phyloP scores from a whole-genome alignment of 2,888 invertebrate species.

The Machimus atricapillus region DNA sequence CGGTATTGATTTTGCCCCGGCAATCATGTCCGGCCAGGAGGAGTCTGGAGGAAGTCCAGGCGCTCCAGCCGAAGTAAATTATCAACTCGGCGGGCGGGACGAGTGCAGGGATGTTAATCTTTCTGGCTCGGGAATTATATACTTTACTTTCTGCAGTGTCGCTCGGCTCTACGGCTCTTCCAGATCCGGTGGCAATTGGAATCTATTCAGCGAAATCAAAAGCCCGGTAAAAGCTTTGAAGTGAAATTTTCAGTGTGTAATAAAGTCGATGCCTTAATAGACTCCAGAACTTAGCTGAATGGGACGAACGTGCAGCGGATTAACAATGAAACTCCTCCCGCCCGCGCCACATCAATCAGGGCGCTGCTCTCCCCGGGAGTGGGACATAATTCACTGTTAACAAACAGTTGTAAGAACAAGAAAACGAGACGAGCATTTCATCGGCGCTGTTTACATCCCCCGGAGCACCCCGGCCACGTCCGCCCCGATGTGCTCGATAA shows the following conservation, averaged over 20 bases:
- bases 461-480: neutral
- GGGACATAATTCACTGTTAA: conserved; percentile 11
- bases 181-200: conserved; percentile 30
- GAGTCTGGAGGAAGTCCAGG: neutral
- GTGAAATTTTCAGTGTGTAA: conserved; percentile 36
- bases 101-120: neutral
- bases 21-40: neutral
- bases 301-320: conserved; percentile 45
- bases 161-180: neutral
- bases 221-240: conserved; percentile 36
- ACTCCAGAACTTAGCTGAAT: conserved; percentile 41
- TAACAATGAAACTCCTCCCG: conserved; percentile 40
- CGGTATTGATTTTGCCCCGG: neutral
- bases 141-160: conserved; percentile 28
- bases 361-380: neutral
- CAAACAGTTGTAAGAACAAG: conserved; percentile 35
- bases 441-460: conserved; percentile 18
- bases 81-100: neutral
- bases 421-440: conserved; percentile 19
- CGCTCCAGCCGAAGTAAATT: conserved; percentile 4
- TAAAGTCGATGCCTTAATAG: conserved; percentile 40
- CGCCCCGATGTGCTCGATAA: neutral
- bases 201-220: conserved; percentile 27
- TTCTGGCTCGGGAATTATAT: conserved; percentile 12
- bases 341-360: conserved; percentile 28